phyloP scores from a whole-genome alignment of 92 coral and sea anemone genomes.

The Meandrina meandrites region DNA sequence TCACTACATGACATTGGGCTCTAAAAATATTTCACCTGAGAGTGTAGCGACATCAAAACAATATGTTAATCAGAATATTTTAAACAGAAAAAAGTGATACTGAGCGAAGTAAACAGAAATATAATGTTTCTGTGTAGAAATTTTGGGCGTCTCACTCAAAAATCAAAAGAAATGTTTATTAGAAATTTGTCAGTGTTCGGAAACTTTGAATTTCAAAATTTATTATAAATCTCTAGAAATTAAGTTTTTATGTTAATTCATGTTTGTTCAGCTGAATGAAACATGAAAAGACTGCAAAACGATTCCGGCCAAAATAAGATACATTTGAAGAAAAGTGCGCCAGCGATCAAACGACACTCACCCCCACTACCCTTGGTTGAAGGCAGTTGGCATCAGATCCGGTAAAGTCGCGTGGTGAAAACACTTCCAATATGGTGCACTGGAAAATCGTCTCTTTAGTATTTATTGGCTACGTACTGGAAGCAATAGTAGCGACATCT shows the following conservation, averaged over 20 bases:
- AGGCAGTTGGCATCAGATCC: neutral
- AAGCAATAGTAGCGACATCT: slow-evolving; percentile 18
- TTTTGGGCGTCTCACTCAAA: neutral
- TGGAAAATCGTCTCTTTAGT: slow-evolving; percentile 9
- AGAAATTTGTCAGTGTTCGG: neutral
- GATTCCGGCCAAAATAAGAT: too few relatives aligned
- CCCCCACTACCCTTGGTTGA: neutral
- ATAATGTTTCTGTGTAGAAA: neutral
- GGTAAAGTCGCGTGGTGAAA: neutral
- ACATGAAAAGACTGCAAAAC: neutral
- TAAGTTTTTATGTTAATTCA: too few relatives aligned
- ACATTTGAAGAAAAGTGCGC: slow-evolving; percentile 13
- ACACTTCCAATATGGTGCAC: neutral
- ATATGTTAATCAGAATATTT: neutral
- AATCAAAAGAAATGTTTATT: neutral
- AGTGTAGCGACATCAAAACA: neutral
- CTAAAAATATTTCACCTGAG: neutral
- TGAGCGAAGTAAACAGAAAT: neutral
- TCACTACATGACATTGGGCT: neutral
- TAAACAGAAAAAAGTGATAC: neutral
- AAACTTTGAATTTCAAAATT: neutral
- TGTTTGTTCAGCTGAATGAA: slow-evolving; percentile 1
- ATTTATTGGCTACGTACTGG: slow-evolving; percentile 16
- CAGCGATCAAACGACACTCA: neutral
- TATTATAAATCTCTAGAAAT: neutral